Base-by-base conservation (phyloP, 2,888 invertebrate species). In the Itoplectis maculator region DNA sequence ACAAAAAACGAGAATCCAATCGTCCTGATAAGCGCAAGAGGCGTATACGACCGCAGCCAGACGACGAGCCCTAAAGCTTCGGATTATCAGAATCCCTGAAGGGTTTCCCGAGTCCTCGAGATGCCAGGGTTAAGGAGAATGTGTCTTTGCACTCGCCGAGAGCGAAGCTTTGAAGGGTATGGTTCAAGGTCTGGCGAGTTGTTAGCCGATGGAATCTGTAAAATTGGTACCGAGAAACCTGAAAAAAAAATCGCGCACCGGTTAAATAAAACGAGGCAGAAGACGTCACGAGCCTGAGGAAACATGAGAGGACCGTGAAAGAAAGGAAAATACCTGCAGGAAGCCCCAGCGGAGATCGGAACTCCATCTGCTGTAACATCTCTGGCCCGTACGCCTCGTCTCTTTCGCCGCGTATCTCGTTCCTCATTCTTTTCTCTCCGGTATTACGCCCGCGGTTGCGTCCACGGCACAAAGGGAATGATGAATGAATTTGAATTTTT, bases 401-500 rank as follows among this genome's bases (percentile, higher is more conserved):
- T 20, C 23, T 56, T 45, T 35, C 56, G 47, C 20, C n/a, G 65
- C 35, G 47, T 35, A 13, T 29, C n/a, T 69, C 65, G 54, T 69
- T 42, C 18, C 49, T 23, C 15, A 40, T 47, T 40, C 42, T 73
- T 54, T 54, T 51, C 45, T 76, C 61, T 37, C 69, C 61, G 18
- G 65, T 63, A 45, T 66, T 51, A 42, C 49, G 56, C 70, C 56
- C 66, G 66, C 15, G 59, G 70, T 20, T 51, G 49, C 37, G 61
- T 75, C 35, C 42, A 49, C 23, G 40, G 61, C 63, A 68, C 77
- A 79, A 79, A 68, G 54, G 49, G 66, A 78, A 82, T 84, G 85
- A 81, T 80, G 77, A 83, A 84, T 86, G 83, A 85, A 84, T 85
- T 81, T 79, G 75, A 82, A 73, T 81, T 84, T 65, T 65, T 61